Conservation (phyloP, 2,797 vertebrate species). For the Peromyscus melanophrys region DNA sequence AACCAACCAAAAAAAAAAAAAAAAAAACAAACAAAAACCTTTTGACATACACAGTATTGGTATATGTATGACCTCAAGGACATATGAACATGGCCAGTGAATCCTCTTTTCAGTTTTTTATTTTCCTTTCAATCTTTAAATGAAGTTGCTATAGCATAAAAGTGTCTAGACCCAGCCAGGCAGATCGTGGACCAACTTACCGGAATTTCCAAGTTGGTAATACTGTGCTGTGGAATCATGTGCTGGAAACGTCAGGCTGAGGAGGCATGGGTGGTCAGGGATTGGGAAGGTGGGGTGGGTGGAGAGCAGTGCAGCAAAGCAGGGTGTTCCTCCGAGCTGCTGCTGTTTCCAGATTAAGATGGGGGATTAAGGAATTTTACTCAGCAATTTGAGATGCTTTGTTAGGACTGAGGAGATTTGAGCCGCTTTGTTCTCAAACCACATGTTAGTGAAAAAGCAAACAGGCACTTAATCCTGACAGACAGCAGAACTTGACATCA, state of each 20-base stretch:
- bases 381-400: conserved; percentile 93
- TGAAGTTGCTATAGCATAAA: conserved; percentile 73
- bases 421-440: conserved; percentile 93
- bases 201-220: conserved; percentile 81
- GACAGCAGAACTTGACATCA: conserved; percentile 95
- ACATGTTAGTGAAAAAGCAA: conserved; percentile 93
- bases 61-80: conserved; percentile 23
- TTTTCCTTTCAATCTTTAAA: conserved; percentile 64
- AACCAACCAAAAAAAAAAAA: not conserved
- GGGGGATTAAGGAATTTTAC: conserved; percentile 92
- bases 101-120: conserved; percentile 42
- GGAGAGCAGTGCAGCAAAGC: conserved; percentile 80
- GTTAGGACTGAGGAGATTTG: conserved; percentile 91
- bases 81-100: conserved; percentile 15
- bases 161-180: conserved; percentile 18
- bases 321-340: conserved; percentile 80
- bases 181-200: conserved; percentile 72
- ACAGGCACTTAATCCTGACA: conserved; percentile 95
- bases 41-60: not conserved
- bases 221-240: conserved; percentile 70
- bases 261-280: conserved; percentile 52
- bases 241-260: conserved; percentile 46
- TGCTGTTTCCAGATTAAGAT: conserved; percentile 91
- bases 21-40: not conserved
- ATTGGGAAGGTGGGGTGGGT: not conserved